Evolutionary conservation across 2,888 invertebrate genomes (phyloP).

Genomic region (Megamerina dolium): DNA sequence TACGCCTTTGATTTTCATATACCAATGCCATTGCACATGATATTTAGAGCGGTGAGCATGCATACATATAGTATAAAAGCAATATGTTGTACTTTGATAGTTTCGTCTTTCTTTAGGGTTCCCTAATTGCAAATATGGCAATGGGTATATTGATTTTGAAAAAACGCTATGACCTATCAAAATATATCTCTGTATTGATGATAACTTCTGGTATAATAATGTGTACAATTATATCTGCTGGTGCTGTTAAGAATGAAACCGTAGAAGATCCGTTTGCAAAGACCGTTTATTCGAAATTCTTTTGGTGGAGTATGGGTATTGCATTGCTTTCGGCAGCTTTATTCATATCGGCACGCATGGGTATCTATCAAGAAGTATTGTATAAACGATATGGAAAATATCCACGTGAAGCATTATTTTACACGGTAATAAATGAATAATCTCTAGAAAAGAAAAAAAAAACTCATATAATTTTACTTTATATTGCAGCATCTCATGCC

Average conservation of each 20-base stretch:
- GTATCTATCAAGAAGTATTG: slow-evolving; percentile 86
- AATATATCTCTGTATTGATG: slow-evolving; percentile 87
- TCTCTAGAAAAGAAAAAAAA: slow-evolving; percentile 10
- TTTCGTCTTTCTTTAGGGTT: slow-evolving; percentile 55
- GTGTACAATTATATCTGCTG: slow-evolving; percentile 82
- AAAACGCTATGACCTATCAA: slow-evolving; percentile 71
- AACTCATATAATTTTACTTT: background rate
- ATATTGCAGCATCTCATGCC: slow-evolving; percentile 82
- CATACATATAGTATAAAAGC: background rate
- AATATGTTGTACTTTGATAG: background rate
- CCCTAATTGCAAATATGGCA: slow-evolving; percentile 92
- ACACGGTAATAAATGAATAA: too few relatives aligned
- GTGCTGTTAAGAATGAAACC: slow-evolving; percentile 51
- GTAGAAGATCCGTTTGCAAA: slow-evolving; percentile 17
- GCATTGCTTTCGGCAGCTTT: slow-evolving; percentile 77
- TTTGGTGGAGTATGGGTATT: slow-evolving; percentile 70
- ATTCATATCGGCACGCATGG: slow-evolving; percentile 91
- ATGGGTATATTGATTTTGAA: slow-evolving; percentile 88
- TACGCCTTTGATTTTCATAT: slow-evolving; percentile 95
- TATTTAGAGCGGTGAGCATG: slow-evolving; percentile 80
- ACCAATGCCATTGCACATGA: slow-evolving; percentile 97
- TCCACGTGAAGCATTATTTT: slow-evolving; percentile 81
- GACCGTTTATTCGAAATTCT: slow-evolving; percentile 42
- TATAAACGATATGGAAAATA: slow-evolving; percentile 83
- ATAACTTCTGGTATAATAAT: slow-evolving; percentile 88